These are phyloP conservation scores for Gadus macrocephalus DNA, from an alignment of 2,113 vertebrate genomes.

Conservation along the genomic window DNA sequence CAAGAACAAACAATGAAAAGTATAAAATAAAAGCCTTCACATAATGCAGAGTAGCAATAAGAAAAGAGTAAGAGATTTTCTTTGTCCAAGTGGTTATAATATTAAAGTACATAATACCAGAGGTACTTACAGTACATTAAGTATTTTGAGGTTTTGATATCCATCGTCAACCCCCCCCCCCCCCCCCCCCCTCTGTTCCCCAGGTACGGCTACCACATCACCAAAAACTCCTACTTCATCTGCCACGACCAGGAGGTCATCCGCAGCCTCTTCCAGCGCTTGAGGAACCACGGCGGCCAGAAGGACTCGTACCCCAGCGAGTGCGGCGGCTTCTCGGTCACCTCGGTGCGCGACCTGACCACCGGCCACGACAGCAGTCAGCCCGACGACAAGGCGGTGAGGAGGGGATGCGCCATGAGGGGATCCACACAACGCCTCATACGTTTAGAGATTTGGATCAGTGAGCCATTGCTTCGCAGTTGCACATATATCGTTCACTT, in stretches of 20 bases:
- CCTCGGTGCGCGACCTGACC: slow-evolving; percentile 86
- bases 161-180: not conserved
- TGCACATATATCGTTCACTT: too few species aligned
- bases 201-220: slow-evolving; percentile 95
- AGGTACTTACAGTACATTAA: too few species aligned
- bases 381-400: slow-evolving; percentile 85
- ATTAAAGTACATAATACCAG: too few species aligned
- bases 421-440: not conserved
- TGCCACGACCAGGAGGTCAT: slow-evolving; percentile 86
- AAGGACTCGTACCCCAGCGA: slow-evolving; percentile 79
- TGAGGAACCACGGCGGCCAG: slow-evolving; percentile 80
- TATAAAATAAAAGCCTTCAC: too few species aligned
- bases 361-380: slow-evolving; percentile 90
- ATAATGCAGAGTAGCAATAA: too few species aligned
- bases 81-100: too few species aligned
- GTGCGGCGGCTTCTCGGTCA: slow-evolving; percentile 83
- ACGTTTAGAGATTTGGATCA: too few species aligned
- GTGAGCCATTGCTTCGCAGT: too few species aligned
- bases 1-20: too few species aligned
- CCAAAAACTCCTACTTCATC: slow-evolving; percentile 94
- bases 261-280: slow-evolving; percentile 80
- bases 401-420: slow-evolving; percentile 29
- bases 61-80: too few species aligned
- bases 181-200: not conserved
- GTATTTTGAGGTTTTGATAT: not conserved